Percentiles rank a stretch among this genome's conserved stretches.
Evolutionary conservation across 2,113 vertebrate species (phyloP).

Genomic region (Danionella cerebrum): DNA sequence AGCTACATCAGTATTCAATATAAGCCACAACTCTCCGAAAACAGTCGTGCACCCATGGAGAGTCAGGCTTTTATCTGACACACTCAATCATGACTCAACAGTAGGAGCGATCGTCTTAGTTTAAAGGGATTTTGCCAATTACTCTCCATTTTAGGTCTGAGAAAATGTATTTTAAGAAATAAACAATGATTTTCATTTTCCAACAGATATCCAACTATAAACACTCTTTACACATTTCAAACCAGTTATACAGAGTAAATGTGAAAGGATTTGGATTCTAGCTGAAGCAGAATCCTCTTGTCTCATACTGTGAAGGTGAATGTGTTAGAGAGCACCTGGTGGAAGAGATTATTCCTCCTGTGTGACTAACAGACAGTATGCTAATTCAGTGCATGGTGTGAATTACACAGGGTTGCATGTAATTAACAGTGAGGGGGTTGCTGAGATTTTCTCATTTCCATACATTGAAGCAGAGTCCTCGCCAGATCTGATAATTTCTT

Average conservation of each 20-base stretch:
- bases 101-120: not conserved
- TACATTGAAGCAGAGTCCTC: constrained; percentile 14
- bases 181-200: no score
- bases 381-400: not conserved
- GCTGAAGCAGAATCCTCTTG: not conserved
- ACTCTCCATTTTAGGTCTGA: no score
- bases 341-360: not conserved
- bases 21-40: not conserved
- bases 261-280: no score
- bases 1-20: constrained; percentile 24
- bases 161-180: no score
- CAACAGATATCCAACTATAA: no score
- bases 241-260: no score
- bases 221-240: no score
- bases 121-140: no score
- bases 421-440: constrained; percentile 21
- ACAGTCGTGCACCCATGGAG: not conserved
- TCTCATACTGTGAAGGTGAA: not conserved
- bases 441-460: constrained; percentile 5
- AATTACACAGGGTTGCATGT: constrained; percentile 11
- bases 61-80: not conserved
- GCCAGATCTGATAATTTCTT: not conserved
- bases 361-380: not conserved
- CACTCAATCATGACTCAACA: not conserved
- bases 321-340: not conserved